Percentiles rank a stretch among this genome's conserved stretches.
Evolutionary conservation across 2,113 vertebrate species (phyloP).

Genomic region (Gallinago undulata): DNA sequence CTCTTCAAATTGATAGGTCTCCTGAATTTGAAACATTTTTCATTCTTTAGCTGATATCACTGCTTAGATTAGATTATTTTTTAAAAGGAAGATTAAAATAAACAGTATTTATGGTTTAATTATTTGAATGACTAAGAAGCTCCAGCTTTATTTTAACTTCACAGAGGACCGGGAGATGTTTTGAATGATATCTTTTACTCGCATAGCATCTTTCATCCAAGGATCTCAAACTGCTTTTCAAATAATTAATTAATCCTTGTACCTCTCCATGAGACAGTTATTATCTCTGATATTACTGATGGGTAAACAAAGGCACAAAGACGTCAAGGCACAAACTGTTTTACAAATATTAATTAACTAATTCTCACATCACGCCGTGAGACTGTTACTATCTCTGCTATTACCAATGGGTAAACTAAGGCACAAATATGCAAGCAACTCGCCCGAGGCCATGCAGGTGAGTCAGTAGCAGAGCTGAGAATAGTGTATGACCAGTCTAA

Average conservation of each 20-base stretch:
- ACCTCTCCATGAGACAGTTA: conserved; percentile 43
- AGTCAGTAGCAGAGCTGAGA: conserved; percentile 25
- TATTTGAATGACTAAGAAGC: conserved; percentile 64
- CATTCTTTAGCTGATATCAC: conserved; percentile 27
- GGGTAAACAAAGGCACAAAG: conserved; percentile 59
- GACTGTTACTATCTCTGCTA: conserved; percentile 52
- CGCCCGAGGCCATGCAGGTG: neutral
- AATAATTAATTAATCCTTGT: conserved; percentile 60
- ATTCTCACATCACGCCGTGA: neutral
- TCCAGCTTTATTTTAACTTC: conserved; percentile 64
- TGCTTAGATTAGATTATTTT: conserved; percentile 55
- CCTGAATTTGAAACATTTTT: conserved; percentile 37
- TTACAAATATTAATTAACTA: conserved; percentile 66
- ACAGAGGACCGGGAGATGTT: conserved; percentile 50
- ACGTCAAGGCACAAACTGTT: conserved; percentile 48
- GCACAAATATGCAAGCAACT: conserved; percentile 5
- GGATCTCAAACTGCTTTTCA: conserved; percentile 53
- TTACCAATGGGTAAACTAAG: conserved; percentile 17
- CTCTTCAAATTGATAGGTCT: conserved; percentile 29
- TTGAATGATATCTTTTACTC: conserved; percentile 56
- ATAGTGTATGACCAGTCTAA: neutral
- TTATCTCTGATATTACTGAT: conserved; percentile 48
- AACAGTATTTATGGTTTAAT: conserved; percentile 64
- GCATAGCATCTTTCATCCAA: conserved; percentile 55
- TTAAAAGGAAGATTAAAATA: conserved; percentile 47